These are phyloP conservation scores for Odobenus rosmarus DNA, from an alignment of 2,113 vertebrate species.

Conservation along the genomic window DNA sequence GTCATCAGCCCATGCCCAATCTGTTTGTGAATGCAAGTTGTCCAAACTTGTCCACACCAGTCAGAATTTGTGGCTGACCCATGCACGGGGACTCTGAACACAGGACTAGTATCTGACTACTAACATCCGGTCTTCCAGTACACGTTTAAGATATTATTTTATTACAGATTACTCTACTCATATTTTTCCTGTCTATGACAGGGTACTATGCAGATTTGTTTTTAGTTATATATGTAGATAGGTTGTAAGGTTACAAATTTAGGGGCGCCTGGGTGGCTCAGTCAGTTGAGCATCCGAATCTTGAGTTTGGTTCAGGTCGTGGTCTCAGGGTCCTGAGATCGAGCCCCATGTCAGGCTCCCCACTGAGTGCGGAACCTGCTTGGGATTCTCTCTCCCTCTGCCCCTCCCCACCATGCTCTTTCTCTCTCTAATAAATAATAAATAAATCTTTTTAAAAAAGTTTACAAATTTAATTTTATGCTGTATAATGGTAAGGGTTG, in stretches of 20 bases:
- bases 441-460: neutral
- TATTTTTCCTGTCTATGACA: neutral
- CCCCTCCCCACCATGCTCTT: neutral
- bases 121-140: neutral
- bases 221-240: neutral
- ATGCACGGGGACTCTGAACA: accelerated
- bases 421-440: neutral
- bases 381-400: neutral
- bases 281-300: neutral
- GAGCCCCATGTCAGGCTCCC: neutral
- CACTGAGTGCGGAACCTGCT: neutral
- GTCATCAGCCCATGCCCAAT: neutral
- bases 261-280: neutral
- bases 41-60: accelerated
- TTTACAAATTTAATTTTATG: neutral
- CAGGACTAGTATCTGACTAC: neutral
- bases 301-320: neutral
- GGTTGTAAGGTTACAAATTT: too few relatives aligned
- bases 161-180: neutral
- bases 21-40: too few relatives aligned
- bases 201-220: neutral
- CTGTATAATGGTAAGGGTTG: neutral
- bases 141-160: neutral
- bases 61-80: neutral
- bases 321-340: neutral